Evolutionary conservation across 2,888 invertebrate species (phyloP), one percentile per base, ranked within the genome.

Genomic region (Drosophila helvetica): DNA sequence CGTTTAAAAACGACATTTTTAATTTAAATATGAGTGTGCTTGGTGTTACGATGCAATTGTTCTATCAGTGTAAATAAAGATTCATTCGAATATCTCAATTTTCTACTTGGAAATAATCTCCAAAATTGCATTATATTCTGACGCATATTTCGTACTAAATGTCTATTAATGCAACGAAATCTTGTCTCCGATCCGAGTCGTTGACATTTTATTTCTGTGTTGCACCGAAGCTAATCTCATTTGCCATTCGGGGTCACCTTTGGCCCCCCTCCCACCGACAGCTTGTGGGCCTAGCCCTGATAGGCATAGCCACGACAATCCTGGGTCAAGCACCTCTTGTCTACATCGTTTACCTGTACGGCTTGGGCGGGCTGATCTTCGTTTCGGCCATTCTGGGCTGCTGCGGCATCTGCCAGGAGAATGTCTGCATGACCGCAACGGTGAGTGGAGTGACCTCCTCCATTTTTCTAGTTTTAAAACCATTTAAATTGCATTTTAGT

Each of bases 401-500:
- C 73, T 88, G 88, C 57, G 90, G 88, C 55, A 86, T 90, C 68
- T 90, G 88, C 19, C 78, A 78, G 70, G 83, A 90, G 76, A 83
- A 77, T 59, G 79, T 89, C 33, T 86, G 87, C 33, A 68, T 90
- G 79, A 89, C 88, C 57, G 80, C 78, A 55, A 86, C 85, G 79
- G 90, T 90, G 70, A 79, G 80, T 88, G 52, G 62, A 17, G 33
- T 33, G 42, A n/a, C 3, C 10, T 17, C 10, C 17, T 15, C 22
- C 15, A 45, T 30, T n/a, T 27, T n/a, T 8, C 9, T 12, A 19
- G 19, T 38, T 42, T n/a, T 53, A n/a, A 38, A 42, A 51, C 50
- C 22, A 42, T 42, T 19, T 22, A 10, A 18, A 33, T 52, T 54
- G 4, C 17, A 2, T 38, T 93, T 55, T 92, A 96, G 96, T 96